Evolutionary conservation across 2,113 vertebrate species (phyloP), one percentile per base, ranked within the genome.

Genomic region (Osmerus eperlanus): DNA sequence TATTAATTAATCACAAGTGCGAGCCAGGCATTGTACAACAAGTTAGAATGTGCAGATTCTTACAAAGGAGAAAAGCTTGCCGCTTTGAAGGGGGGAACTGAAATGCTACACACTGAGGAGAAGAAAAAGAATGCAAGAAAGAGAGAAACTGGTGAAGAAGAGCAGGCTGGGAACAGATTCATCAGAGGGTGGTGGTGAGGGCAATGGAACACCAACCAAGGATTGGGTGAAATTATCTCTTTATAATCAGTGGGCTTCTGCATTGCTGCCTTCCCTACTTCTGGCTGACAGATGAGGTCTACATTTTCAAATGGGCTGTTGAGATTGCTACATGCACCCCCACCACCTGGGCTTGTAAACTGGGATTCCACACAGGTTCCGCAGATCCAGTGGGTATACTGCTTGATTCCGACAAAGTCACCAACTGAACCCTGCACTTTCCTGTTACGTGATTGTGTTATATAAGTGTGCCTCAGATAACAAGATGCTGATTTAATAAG

Each of bases 191-290:
- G 9, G 41, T 11, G 41, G 41, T 2, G 41, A 47, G 41, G 41
- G 41, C 82, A 77, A 83, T 81, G 77, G 83, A 87, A 87, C 84
- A 85, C 84, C 85, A 84, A 79, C 75, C 67, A 86, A 85, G 85
- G 86, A 84, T 85, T 81, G 87, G 84, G 83, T 85, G 86, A 87
- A 90, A 90, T 90, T 82, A 90, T 91, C 88, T 89, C 86, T 86
- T 85, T 87, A 86, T 88, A 90, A 89, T 90, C 90, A 90, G 85
- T 79, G 81, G 78, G 80, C 82, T 88, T 86, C 86, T 87, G 90
- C 90, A 89, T 85, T 84, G 83, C 85, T 87, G 89, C 84, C 75
- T 87, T 80, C 85, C 82, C 83, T 86, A 84, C 88, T 84, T 81
- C 84, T 79, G 84, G 59, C 75, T 83, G 81, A 87, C 86, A 89